Conservation (phyloP, 2,113 vertebrate genomes). For the Grammomys surdaster region DNA sequence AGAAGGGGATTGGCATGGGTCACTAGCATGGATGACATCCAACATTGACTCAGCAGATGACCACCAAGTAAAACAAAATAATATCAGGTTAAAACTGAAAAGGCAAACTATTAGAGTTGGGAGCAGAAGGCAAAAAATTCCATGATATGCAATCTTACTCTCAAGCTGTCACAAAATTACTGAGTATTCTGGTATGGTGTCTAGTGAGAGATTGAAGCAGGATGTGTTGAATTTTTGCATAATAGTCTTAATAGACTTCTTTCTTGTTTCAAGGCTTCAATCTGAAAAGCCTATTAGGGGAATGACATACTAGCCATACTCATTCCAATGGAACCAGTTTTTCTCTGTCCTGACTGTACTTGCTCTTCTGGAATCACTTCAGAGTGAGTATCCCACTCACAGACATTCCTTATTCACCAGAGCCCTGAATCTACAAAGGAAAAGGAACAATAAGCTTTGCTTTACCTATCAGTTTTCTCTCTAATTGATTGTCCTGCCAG, state of each 20-base stretch:
- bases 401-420: accelerated
- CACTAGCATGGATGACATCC: accelerated
- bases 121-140: background rate
- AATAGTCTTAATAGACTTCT: background rate
- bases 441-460: background rate
- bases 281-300: background rate
- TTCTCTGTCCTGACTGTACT: background rate
- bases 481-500: background rate
- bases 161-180: background rate
- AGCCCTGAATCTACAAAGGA: accelerated
- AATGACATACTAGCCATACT: no score
- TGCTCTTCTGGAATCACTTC: background rate
- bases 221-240: background rate
- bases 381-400: accelerated
- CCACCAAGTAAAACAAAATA: background rate
- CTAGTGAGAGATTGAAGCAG: background rate
- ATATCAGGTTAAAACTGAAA: background rate
- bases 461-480: background rate
- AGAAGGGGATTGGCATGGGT: accelerated
- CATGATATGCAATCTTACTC: background rate
- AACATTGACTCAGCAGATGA: no score
- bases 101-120: background rate
- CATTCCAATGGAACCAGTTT: background rate
- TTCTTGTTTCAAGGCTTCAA: background rate
- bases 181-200: background rate